Evolutionary conservation across 2,888 invertebrate species (phyloP).

Genomic region (Spatulosminthurus flaviceps): DNA sequence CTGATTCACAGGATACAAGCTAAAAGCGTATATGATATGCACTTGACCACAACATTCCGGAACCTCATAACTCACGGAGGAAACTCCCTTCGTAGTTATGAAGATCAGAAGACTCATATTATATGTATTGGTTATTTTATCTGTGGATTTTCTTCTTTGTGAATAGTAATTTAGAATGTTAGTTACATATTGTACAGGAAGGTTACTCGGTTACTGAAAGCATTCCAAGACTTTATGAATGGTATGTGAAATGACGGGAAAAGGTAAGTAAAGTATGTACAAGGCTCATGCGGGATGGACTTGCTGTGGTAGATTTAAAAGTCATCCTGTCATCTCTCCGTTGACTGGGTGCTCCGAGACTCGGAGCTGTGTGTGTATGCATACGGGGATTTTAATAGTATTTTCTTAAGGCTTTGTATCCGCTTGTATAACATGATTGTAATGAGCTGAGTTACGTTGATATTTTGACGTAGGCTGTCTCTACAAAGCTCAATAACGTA

Average conservation of each 20-base stretch:
- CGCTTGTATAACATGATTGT: neutral
- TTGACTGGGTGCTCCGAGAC: no score
- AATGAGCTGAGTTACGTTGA: slow-evolving; percentile 2
- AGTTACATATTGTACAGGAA: neutral
- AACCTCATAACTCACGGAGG: slow-evolving; percentile 8
- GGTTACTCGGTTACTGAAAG: neutral
- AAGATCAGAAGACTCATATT: no score
- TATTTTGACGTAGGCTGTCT: slow-evolving; percentile 33
- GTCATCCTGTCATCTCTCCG: no score
- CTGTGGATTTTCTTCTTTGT: no score
- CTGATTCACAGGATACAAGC: no score
- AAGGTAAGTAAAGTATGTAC: slow-evolving; percentile 2
- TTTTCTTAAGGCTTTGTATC: no score
- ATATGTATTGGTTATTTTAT: no score
- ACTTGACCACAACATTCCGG: slow-evolving; percentile 18
- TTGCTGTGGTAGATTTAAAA: neutral
- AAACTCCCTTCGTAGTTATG: no score
- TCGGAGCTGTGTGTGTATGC: no score
- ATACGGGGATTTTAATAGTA: no score
- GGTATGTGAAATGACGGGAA: neutral
- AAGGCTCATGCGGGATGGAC: neutral
- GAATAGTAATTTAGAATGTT: no score
- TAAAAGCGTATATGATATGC: neutral
- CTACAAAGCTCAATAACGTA: neutral
- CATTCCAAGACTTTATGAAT: neutral